These are phyloP conservation scores for Cantharis rustica DNA, from an alignment of 2,888 invertebrate genomes.

Conservation along the genomic window DNA sequence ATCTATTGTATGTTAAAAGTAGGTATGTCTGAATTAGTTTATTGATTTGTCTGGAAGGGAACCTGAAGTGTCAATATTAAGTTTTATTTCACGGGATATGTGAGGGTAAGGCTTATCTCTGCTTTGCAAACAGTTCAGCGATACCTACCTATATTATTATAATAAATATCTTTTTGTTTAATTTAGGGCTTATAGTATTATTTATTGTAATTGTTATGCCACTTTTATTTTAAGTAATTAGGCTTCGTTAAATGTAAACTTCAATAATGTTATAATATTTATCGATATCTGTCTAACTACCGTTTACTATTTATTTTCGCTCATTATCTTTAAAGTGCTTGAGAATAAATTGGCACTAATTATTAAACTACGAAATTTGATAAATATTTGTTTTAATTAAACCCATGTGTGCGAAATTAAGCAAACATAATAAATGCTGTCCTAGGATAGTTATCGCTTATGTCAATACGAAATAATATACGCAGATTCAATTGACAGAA, in stretches of 20 bases:
- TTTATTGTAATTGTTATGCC: not conserved
- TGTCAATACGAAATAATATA: too few relatives aligned
- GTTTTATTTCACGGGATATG: not conserved
- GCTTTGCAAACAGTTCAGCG: not conserved
- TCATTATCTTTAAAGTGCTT: not conserved
- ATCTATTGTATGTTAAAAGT: not conserved
- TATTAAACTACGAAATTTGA: not conserved
- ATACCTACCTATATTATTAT: not conserved
- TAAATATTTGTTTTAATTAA: not conserved
- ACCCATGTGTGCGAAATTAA: too few relatives aligned
- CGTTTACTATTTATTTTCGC: not conserved
- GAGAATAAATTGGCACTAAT: not conserved
- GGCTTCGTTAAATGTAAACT: not conserved
- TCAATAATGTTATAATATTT: not conserved
- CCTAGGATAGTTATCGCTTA: too few relatives aligned
- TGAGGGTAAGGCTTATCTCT: not conserved
- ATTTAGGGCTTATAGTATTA: not conserved
- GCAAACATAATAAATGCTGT: too few relatives aligned
- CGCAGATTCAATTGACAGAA: too few relatives aligned
- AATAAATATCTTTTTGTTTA: not conserved
- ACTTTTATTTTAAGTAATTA: not conserved
- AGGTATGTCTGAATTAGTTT: not conserved
- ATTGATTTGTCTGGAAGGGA: not conserved
- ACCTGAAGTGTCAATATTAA: not conserved
- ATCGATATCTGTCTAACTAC: not conserved